phyloP scores from a whole-genome alignment of 2,797 vertebrate genomes.

The Myotis pilosus region DNA sequence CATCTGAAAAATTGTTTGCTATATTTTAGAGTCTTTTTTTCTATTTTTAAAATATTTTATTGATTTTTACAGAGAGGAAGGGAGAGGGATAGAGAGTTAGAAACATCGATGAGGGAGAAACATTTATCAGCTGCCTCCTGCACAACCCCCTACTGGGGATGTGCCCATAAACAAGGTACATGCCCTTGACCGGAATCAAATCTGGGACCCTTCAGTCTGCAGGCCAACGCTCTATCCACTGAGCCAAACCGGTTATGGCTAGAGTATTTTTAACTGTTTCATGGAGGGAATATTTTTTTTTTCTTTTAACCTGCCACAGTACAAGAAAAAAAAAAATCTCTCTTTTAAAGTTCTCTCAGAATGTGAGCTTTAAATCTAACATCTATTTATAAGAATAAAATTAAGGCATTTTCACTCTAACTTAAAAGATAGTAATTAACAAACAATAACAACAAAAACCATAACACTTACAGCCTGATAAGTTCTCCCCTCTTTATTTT shows the following conservation, averaged over 20 bases:
- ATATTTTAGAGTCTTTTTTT: neutral
- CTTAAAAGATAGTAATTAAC: neutral
- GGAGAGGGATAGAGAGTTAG: too few relatives aligned
- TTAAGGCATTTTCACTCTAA: neutral
- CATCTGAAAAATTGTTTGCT: neutral
- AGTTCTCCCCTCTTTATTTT: neutral
- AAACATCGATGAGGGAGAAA: too few relatives aligned
- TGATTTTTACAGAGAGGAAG: too few relatives aligned
- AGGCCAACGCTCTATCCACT: too few relatives aligned
- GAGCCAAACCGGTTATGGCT: neutral
- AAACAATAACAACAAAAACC: neutral
- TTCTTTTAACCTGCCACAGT: neutral
- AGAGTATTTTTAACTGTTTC: neutral
- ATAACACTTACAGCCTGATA: neutral
- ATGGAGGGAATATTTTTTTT: neutral
- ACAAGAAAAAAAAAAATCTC: neutral
- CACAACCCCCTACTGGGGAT: too few relatives aligned
- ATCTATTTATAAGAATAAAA: neutral
- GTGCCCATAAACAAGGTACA: too few relatives aligned
- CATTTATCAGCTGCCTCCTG: too few relatives aligned
- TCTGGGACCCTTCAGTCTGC: too few relatives aligned
- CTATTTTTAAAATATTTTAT: too few relatives aligned
- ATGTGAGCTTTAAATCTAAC: neutral
- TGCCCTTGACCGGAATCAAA: too few relatives aligned
- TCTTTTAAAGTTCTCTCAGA: neutral